Evolutionary conservation across 2,797 vertebrate genomes (phyloP).

Genomic region (Gambelia wislizenii): DNA sequence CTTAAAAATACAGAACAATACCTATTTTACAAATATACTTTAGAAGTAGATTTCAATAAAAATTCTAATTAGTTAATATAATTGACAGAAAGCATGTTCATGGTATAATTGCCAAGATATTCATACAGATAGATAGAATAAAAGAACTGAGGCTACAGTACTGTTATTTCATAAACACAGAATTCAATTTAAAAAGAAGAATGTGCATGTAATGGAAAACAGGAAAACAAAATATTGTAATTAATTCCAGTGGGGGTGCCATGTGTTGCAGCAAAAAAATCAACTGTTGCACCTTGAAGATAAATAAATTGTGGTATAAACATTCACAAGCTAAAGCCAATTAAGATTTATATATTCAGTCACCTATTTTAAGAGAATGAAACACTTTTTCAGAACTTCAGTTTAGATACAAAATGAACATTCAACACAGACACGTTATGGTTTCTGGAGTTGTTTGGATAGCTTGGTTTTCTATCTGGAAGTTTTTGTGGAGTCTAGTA

Average conservation of each 20-base stretch:
- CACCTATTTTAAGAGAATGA: background rate
- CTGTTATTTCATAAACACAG: conserved; percentile 39
- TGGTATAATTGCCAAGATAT: conserved; percentile 43
- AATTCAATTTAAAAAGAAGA: conserved; percentile 52
- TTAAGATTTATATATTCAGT: background rate
- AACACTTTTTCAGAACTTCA: background rate
- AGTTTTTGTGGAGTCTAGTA: background rate
- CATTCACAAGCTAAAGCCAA: background rate
- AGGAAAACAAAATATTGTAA: conserved; percentile 24
- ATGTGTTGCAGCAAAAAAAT: background rate
- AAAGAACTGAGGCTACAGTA: conserved; percentile 33
- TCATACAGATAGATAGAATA: conserved; percentile 38
- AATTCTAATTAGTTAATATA: conserved; percentile 47
- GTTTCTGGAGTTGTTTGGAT: background rate
- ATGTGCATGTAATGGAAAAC: conserved; percentile 42
- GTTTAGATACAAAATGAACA: background rate
- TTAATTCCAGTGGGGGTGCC: background rate
- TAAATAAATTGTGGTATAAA: background rate
- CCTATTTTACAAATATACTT: conserved; percentile 50
- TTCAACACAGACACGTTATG: background rate
- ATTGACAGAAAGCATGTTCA: conserved; percentile 30
- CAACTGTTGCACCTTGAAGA: background rate
- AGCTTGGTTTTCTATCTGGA: background rate
- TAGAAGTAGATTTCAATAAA: conserved; percentile 34
- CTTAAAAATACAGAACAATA: conserved; percentile 42